A percentile compares a stretch with the other conserved stretches of the same genome.
Evolutionary conservation across 1,140 invertebrate species (phyloP).

Genomic region (Bombus superbus): DNA sequence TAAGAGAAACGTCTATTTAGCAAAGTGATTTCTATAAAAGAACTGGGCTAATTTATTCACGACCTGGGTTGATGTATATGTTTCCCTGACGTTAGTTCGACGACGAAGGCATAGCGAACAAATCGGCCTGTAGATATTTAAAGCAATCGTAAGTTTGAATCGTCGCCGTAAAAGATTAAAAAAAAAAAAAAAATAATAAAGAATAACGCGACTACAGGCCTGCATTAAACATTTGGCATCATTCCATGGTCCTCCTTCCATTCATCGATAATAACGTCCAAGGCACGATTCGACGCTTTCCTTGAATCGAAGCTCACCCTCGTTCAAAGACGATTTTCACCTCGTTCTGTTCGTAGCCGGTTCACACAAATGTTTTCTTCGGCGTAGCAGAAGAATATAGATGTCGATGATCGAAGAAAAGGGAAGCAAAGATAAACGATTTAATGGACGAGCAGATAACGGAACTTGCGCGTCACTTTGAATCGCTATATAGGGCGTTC

Average conservation of each 20-base stretch:
- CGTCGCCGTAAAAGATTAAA: background rate
- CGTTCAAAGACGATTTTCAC: background rate
- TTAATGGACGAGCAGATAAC: background rate
- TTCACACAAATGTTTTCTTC: background rate
- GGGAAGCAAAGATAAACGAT: background rate
- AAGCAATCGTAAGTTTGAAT: background rate
- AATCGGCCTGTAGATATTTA: background rate
- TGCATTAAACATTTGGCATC: slow-evolving; percentile 1
- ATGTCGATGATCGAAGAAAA: background rate
- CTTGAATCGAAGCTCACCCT: background rate
- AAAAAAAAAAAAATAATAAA: background rate
- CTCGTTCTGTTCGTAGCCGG: background rate
- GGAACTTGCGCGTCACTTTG: background rate
- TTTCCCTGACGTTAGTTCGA: background rate
- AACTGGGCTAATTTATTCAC: background rate
- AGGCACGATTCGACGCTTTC: background rate
- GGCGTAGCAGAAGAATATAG: background rate
- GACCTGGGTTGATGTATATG: too few relatives aligned
- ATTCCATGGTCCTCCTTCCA: background rate
- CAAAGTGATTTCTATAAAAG: background rate
- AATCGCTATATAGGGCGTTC: background rate
- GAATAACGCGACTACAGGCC: too few relatives aligned
- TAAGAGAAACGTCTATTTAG: background rate
- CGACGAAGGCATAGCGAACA: background rate
- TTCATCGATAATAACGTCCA: background rate